These are phyloP conservation scores for Gallinago solitaria DNA, from an alignment of 2,797 vertebrate species.

Conservation along the genomic window DNA sequence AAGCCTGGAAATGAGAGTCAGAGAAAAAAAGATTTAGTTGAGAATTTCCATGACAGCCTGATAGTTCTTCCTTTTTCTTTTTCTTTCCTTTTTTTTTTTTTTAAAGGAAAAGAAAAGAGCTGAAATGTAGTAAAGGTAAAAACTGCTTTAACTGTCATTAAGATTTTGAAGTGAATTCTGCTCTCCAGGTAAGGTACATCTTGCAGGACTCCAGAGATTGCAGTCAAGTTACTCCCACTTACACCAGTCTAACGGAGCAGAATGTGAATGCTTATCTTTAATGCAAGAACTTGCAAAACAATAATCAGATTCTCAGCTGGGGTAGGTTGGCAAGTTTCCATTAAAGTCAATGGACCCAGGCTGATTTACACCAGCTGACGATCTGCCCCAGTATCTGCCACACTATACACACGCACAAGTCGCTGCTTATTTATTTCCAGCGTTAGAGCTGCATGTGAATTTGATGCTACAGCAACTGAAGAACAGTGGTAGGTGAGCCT, in stretches of 20 bases:
- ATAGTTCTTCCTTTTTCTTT: background rate
- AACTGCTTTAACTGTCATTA: background rate
- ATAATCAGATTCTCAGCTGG: slow-evolving; percentile 72
- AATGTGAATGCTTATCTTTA: slow-evolving; percentile 61
- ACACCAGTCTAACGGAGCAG: slow-evolving; percentile 12
- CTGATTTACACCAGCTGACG: slow-evolving; percentile 70
- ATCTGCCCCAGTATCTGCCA: slow-evolving; percentile 60
- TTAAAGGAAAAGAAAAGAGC: background rate
- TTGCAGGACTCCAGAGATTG: background rate
- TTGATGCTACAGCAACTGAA: background rate
- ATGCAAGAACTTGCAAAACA: slow-evolving; percentile 69
- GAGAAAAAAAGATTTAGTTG: slow-evolving; percentile 39
- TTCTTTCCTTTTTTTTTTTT: background rate
- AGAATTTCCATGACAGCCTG: slow-evolving; percentile 52
- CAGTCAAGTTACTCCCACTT: slow-evolving; percentile 9
- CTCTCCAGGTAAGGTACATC: background rate
- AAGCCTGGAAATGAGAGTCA: slow-evolving; percentile 66
- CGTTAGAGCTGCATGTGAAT: slow-evolving; percentile 33
- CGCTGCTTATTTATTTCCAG: slow-evolving; percentile 25
- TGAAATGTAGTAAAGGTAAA: background rate
- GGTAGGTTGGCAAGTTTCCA: slow-evolving; percentile 68
- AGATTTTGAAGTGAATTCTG: slow-evolving; percentile 11
- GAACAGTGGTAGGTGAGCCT: background rate
- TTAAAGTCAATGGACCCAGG: slow-evolving; percentile 70
- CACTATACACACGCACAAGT: background rate